Evolutionary conservation across 2,888 invertebrate genomes (phyloP), one percentile per base, ranked within the genome.

Genomic region (Brenthis ino): DNA sequence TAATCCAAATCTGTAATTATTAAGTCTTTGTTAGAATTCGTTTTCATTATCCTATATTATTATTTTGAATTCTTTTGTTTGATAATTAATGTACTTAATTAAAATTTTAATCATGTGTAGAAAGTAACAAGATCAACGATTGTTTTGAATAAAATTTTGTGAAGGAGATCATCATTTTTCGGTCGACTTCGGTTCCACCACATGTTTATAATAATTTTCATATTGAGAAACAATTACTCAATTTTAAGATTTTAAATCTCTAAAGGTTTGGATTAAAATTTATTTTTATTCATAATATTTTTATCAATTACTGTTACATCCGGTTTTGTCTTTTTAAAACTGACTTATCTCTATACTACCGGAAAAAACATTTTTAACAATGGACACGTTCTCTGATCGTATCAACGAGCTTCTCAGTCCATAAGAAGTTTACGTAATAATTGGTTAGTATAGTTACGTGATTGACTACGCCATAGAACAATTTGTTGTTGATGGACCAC

Each of bases 361-460:
- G 11, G 33, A 6, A 14, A 3, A 20, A 37, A 63, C 50, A 63
- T 6, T 12, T 6, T 54, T 47, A 54, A 56, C 67, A 68, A 68
- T 68, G 68, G 68, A 55, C 16, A 68, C 68, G 68, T 58, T 58
- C 64, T 37, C 64, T 48, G 64, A 54, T 64, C 47, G 58, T 64
- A 68, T 68, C 57, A 69, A 66, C 66, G 57, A 69, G 63, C 61
- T 3, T 43, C 37, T 54, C 33, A 14, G 37, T 64, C 43, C 64
- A 65, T 67, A 63, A 83, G 84, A 87, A 85, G 80, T 83, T 85
- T 78, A 78, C 80, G 75, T 82, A 83, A 84, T 87, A 85, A 87
- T 86, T 84, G 86, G 82, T 77, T 77, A 80, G 78, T 66, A 58
- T 54, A 57, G 60, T 60, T 77, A 75, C 77, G 82, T 87, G 85